Percentiles rank a stretch among this genome's conserved stretches.
phyloP scores from a whole-genome alignment of 2,113 vertebrate species.

The Callaeas wilsoni region DNA sequence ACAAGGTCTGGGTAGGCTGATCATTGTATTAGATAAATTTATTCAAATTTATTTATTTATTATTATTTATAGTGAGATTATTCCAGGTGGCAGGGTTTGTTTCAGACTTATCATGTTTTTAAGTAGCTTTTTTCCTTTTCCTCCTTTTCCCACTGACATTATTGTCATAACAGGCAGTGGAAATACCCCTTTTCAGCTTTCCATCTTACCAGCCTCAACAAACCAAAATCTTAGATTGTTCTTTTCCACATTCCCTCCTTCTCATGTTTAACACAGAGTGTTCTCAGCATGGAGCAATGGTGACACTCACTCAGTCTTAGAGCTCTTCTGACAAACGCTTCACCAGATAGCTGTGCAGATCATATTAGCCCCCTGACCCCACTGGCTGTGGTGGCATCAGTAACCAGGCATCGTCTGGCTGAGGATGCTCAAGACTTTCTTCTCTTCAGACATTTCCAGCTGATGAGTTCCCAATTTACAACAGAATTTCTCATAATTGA shows the following conservation, averaged over 20 bases:
- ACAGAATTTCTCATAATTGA: not conserved
- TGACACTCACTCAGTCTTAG: not conserved
- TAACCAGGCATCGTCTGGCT: not conserved
- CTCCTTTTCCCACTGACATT: not conserved
- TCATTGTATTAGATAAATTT: not conserved
- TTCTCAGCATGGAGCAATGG: not conserved
- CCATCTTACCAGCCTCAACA: not conserved
- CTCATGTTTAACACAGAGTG: not conserved
- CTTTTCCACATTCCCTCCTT: rapidly evolving
- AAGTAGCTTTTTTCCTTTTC: not conserved
- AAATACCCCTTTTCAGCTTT: not conserved
- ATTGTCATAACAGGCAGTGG: not conserved
- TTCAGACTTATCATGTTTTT: not conserved
- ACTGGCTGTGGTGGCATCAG: rapidly evolving
- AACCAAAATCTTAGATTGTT: not conserved
- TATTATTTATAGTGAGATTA: not conserved
- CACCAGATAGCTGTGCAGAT: not conserved
- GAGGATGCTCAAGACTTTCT: not conserved
- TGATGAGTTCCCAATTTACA: not conserved
- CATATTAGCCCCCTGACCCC: too few species aligned
- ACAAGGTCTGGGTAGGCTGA: not conserved
- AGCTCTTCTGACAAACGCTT: not conserved
- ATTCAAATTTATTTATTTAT: not conserved
- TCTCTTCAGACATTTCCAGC: not conserved
- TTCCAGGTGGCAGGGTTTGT: not conserved